These are phyloP conservation scores for Conus ventricosus DNA, from an alignment of 1,140 invertebrate species.

Conservation along the genomic window DNA sequence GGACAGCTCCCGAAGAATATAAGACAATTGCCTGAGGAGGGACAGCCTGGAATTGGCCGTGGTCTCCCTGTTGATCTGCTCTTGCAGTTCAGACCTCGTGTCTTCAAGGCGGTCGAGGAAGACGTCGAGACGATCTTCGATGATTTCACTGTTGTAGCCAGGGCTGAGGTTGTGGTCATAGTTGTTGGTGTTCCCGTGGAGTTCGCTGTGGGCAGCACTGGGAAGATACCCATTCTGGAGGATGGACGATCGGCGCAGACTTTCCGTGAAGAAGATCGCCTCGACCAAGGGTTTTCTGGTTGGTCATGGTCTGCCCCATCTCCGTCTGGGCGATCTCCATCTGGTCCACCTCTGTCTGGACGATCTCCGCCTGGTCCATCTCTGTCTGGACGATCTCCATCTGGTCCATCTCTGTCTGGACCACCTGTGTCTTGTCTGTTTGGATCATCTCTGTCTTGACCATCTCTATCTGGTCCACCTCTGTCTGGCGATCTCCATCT, in stretches of 20 bases:
- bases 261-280: not conserved
- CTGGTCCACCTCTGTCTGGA: not conserved
- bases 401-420: not conserved
- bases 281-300: not conserved
- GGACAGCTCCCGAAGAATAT: not conserved
- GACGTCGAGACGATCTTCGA: not conserved
- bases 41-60: not conserved
- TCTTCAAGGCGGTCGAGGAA: slow-evolving; percentile 7
- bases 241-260: not conserved
- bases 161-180: not conserved
- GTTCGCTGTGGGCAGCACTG: not conserved
- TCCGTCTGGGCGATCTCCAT: not conserved
- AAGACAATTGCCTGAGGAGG: not conserved
- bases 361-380: not conserved
- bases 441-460: not conserved
- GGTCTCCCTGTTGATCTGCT: not conserved
- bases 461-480: not conserved
- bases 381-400: not conserved
- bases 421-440: not conserved
- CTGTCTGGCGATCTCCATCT: not conserved
- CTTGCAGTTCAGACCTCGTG: not conserved
- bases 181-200: not conserved
- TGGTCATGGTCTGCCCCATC: not conserved
- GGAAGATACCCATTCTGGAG: not conserved
- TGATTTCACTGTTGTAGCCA: not conserved